Conservation (phyloP, 2,888 invertebrate species). For the Acanthococcus lagerstroemiae region DNA sequence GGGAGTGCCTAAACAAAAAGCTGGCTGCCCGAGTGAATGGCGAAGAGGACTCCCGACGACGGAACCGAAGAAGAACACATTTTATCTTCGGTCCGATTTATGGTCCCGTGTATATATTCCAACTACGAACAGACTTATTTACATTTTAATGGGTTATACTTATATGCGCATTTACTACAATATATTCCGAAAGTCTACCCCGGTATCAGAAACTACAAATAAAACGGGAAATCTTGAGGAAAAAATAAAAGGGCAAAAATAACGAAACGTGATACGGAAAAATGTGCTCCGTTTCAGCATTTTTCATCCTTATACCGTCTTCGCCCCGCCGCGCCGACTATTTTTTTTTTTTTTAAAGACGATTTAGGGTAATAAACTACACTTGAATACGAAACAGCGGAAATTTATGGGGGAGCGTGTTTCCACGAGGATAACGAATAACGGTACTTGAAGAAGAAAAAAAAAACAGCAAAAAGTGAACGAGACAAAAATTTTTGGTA, state of each 20-base stretch:
- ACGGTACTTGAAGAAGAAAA: slow-evolving; percentile 10
- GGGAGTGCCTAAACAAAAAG: too few species aligned
- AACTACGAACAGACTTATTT: slow-evolving; percentile 25
- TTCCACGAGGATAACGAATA: slow-evolving; percentile 28
- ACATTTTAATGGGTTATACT: slow-evolving; percentile 29
- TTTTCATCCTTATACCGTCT: slow-evolving; percentile 26
- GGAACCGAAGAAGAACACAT: too few species aligned
- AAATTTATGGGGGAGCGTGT: slow-evolving; percentile 27
- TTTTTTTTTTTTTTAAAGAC: slow-evolving; percentile 7
- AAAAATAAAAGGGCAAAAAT: slow-evolving; percentile 30
- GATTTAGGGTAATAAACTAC: slow-evolving; percentile 30
- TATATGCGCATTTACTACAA: slow-evolving; percentile 28
- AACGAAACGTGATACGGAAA: slow-evolving; percentile 30
- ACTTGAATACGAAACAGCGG: slow-evolving; percentile 27
- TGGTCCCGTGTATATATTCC: slow-evolving; percentile 2
- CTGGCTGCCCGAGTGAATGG: too few species aligned
- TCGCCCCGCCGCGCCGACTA: not conserved
- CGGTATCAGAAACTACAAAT: slow-evolving; percentile 27
- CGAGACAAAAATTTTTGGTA: too few species aligned
- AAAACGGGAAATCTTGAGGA: slow-evolving; percentile 30
- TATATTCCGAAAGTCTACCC: slow-evolving; percentile 27
- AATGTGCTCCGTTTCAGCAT: slow-evolving; percentile 29
- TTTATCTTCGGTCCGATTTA: too few species aligned
- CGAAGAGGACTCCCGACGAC: too few species aligned
- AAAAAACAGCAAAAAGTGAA: too few species aligned